Evolutionary conservation across 2,888 invertebrate species (phyloP).

Genomic region (Lasioglossum zephyrum): DNA sequence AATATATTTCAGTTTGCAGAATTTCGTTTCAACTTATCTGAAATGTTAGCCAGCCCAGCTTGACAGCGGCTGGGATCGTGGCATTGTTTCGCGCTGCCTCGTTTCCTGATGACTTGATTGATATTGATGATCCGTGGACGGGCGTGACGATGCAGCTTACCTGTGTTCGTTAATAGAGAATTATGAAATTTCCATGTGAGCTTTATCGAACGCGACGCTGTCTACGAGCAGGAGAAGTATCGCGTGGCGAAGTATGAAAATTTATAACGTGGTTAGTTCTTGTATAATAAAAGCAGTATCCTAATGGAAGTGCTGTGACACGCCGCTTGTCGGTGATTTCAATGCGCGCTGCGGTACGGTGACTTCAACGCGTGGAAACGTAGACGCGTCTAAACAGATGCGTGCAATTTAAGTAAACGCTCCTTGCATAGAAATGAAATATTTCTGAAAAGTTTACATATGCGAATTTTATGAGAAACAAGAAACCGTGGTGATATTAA

Average conservation of each 20-base stretch:
- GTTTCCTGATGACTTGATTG: constrained; percentile 14
- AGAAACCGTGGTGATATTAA: too few species aligned
- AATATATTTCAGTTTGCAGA: neutral
- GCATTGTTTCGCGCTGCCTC: constrained; percentile 2
- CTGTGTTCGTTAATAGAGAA: neutral
- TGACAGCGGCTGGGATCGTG: constrained; percentile 1
- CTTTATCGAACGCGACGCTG: neutral
- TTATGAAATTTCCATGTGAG: neutral
- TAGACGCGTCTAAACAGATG: neutral
- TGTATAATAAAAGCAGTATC: neutral
- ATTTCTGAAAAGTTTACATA: neutral
- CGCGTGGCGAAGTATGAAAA: neutral
- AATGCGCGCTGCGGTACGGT: neutral
- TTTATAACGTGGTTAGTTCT: neutral
- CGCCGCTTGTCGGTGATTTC: constrained; percentile 4
- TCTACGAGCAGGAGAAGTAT: neutral
- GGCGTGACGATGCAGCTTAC: neutral
- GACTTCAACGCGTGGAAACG: neutral
- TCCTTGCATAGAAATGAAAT: neutral
- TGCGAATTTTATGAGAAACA: too few species aligned
- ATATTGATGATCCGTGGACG: constrained; percentile 16
- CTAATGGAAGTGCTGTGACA: neutral
- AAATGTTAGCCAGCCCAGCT: neutral
- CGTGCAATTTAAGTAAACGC: neutral
- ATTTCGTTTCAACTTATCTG: neutral